Conservation (phyloP, 2,797 vertebrate species). For the Sphenopsis melanotis region DNA sequence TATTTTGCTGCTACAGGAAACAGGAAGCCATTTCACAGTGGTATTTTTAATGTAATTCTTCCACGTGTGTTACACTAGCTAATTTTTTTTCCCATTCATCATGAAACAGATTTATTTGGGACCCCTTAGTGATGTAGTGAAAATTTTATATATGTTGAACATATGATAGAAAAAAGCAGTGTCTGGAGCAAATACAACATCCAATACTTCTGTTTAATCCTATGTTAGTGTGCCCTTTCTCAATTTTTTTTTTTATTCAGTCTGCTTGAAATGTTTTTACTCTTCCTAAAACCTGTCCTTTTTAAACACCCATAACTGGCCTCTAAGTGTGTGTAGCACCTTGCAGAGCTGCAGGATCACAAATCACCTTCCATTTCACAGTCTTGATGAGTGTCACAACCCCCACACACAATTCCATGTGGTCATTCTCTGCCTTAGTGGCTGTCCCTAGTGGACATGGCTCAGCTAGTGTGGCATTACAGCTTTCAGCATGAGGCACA, state of each 20-base stretch:
- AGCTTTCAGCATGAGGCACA: neutral
- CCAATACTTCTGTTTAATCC: slow-evolving; percentile 6
- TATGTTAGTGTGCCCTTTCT: neutral
- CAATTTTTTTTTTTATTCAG: neutral
- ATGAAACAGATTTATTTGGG: slow-evolving; percentile 1
- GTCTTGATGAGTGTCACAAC: neutral
- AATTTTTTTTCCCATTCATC: slow-evolving; percentile 18
- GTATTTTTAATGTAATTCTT: slow-evolving; percentile 31
- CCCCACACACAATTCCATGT: neutral
- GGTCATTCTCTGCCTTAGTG: neutral
- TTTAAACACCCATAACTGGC: neutral
- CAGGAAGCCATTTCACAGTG: neutral
- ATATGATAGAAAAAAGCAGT: slow-evolving; percentile 7
- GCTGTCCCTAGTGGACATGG: neutral
- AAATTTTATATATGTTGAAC: slow-evolving; percentile 43
- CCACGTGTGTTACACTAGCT: neutral
- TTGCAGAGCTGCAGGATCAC: neutral
- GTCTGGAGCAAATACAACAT: slow-evolving; percentile 43
- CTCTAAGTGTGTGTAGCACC: neutral
- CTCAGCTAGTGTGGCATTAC: neutral
- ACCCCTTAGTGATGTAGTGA: slow-evolving; percentile 30
- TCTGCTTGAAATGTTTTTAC: neutral
- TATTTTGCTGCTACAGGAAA: neutral
- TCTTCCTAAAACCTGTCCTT: neutral
- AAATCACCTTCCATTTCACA: neutral